Evolutionary conservation across 2,888 invertebrate genomes (phyloP), one percentile per base, ranked within the genome.

Genomic region (Amiota minor): DNA sequence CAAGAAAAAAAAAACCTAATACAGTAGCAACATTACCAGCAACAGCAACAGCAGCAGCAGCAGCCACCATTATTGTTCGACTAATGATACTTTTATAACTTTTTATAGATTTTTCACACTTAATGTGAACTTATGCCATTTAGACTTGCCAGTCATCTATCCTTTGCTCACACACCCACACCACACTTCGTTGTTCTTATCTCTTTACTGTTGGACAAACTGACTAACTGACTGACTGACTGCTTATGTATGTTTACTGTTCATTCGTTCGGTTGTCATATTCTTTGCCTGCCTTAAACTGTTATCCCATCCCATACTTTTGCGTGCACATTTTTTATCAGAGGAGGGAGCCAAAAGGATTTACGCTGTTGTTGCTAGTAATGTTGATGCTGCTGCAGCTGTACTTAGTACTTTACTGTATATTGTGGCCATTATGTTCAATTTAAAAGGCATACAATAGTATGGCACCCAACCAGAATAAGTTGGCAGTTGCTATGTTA

Each of bases 21-120:
- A n/a, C 53, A n/a, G 53, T 12, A 35, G 59, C 23, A 20, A 9
- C 59, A 59, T n/a, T n/a, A n/a, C 11, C 18, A 3, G 6, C 53
- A 46, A 11, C 35, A 23, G 47, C 18, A 23, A 20, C 55, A 10
- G 69, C 45, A 18, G 14, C n/a, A 11, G 53, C 23, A 46, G n/a
- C 69, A 47, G 56, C 45, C 16, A 55, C 67, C 72, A 70, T 73
- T 73, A 77, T 79, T 79, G 79, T 77, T 76, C 76, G 75, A 80
- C 84, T 83, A 83, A 83, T 85, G 86, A 86, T 85, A 83, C 83
- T 85, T 83, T 85, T 83, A 86, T 83, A 83, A 85, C 83, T 82
- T 83, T 83, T 83, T 82, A 83, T 83, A 83, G 86, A 86, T 86
- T 83, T 81, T 80, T 79, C 84, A 83, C 86, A 80, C 86, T 84